A percentile compares a stretch with the other conserved stretches of the same genome.
These are phyloP conservation scores for Diachasma alloeum DNA, from an alignment of 1,140 invertebrate species.

Conservation along the genomic window DNA sequence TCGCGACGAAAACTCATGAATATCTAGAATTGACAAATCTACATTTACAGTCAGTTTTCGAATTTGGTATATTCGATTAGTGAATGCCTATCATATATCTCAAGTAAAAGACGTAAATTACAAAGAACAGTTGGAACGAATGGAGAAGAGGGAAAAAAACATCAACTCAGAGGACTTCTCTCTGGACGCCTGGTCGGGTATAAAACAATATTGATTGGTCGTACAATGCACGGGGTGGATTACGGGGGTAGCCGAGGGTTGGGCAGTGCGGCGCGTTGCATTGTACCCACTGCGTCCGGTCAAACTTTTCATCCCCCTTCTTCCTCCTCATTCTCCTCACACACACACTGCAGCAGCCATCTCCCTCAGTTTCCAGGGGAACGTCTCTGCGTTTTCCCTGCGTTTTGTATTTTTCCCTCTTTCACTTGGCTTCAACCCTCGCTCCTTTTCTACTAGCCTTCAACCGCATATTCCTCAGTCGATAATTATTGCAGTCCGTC, in stretches of 20 bases:
- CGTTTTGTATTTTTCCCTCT: conserved; percentile 24
- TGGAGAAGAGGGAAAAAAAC: conserved; percentile 26
- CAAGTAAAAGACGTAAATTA: background rate
- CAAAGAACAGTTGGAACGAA: background rate
- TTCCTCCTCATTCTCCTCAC: conserved; percentile 28
- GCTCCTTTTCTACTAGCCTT: conserved; percentile 21
- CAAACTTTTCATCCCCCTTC: conserved; percentile 59
- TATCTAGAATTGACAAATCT: too few relatives aligned
- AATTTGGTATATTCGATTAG: too few relatives aligned
- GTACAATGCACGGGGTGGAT: conserved; percentile 52
- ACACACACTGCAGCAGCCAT: background rate
- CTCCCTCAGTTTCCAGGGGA: conserved; percentile 23
- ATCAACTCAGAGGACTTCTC: conserved; percentile 30
- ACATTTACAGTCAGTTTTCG: too few relatives aligned
- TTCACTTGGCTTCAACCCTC: conserved; percentile 30
- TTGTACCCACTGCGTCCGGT: conserved; percentile 55
- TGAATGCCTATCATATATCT: background rate
- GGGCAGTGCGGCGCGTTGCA: conserved; percentile 50
- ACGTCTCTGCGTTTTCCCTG: background rate
- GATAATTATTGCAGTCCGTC: conserved; percentile 56
- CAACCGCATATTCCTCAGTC: conserved; percentile 37
- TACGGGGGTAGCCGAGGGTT: conserved; percentile 44
- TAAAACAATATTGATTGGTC: conserved; percentile 61
- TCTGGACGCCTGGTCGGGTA: conserved; percentile 33
- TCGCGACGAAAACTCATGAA: too few relatives aligned